Evolutionary conservation across 2,797 vertebrate species (phyloP), one percentile per base, ranked within the genome.

Genomic region (Myotis daubentonii): DNA sequence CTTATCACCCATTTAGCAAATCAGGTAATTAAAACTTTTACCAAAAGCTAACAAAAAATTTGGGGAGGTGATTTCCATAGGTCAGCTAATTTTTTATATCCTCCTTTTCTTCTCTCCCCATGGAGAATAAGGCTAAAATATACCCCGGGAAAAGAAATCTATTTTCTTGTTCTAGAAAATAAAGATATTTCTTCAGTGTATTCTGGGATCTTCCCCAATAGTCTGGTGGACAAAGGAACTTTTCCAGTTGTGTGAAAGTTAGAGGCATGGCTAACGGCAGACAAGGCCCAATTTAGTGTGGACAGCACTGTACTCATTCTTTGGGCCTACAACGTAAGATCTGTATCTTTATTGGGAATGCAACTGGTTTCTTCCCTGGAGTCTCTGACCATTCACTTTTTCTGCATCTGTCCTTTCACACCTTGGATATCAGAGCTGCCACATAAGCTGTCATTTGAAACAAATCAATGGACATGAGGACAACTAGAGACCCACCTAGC

Each of bases 321-420:
- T 20, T 2, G 15, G 55, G 30, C 10, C 12, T 72, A 3, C 15
- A 49, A 33, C 62, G 38, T 1, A 5, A 44, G 44, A 78, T 6
- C 6, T 8, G 4, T 41, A 22, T 82, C 11, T 60, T 47, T 33
- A 38, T 7, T 74, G 0, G 0, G n/a, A 68, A 2, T 20, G 11
- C 71, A 78, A 75, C 17, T 95, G 38, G 60, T 20, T 81, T 86
- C 81, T 47, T 94, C 62, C 36, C 85, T 51, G 8, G 30, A 82
- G 49, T 12, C 36, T 79, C 81, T n/a, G 85, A 62, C 4, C 57
- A 33, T 60, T 2, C 66, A 44, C 25, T 33, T 78, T 81, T 87
- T 95, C 80, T 68, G 30, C 38, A 87, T 87, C 5, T 30, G 62
- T 36, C 36, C 81, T 76, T 91, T 94, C 41, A 66, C 0, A 91